Evolutionary conservation across 2,113 vertebrate genomes (phyloP), one percentile per base, ranked within the genome.

Genomic region (Paratilapia polleni): DNA sequence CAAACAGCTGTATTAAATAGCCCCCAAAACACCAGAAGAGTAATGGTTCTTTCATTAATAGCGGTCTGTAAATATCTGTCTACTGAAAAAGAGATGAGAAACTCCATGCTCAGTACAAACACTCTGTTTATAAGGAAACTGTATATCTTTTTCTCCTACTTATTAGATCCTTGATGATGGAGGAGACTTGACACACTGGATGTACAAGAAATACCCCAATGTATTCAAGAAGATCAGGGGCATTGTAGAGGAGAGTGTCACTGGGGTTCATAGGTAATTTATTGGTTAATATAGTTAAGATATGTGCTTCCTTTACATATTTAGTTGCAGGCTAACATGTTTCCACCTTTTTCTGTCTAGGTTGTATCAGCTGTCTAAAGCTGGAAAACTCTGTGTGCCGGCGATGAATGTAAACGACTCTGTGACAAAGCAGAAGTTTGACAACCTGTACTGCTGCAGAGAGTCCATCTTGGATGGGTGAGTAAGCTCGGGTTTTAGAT

Each of bases 401-500:
- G 98, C 98, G 41, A 99, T 99, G 98, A 99, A 99, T 0, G 98
- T 99, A 17, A 99, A 99, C 0, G 98, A 99, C 92, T 99, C 98
- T 0, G 98, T 99, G 92, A 99, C 98, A 76, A 99, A 99, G 92
- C 98, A 99, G 96, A 99, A 99, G 91, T 99, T 99, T 92, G 98
- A 99, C 91, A 99, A 99, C 93, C 95, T 99, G 22, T 99, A 99
- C 81, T 99, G 98, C 96, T 99, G 98, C 95, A 96, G 98, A 91
- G 98, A 99, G 59, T 99, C 98, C 56, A 99, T 99, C 88, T 94
- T 99, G 93, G 98, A 99, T 1, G 98, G 98, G 98, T 99, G 93
- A 96, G 97, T 87, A 6, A 56, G 15, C 36, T 43, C 34, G 0
- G 0, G n/a, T 75, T 63, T 61, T 17, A 52, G 22, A 26, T 63